Evolutionary conservation across 1,140 invertebrate species (phyloP).

Genomic region (Cydia pomonella): DNA sequence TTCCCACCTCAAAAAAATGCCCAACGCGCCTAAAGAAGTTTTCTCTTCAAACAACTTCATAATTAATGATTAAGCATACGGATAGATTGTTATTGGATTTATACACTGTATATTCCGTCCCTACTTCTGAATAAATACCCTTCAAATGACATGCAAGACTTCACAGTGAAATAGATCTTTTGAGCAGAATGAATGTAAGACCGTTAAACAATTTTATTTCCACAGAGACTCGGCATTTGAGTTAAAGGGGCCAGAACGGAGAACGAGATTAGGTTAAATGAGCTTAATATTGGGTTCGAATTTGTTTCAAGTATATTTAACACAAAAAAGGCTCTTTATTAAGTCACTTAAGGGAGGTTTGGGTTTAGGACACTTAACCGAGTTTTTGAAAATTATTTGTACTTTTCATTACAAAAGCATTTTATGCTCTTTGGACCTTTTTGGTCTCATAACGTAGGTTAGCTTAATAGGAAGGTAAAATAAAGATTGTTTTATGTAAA

Average conservation of each 20-base stretch:
- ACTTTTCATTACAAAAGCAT: too few relatives aligned
- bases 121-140: background rate
- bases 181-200: background rate
- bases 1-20: too few relatives aligned
- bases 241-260: background rate
- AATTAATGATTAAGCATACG: too few relatives aligned
- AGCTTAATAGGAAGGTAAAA: too few relatives aligned
- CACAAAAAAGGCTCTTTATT: background rate
- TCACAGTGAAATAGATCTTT: background rate
- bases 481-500: too few relatives aligned
- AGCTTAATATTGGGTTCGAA: background rate
- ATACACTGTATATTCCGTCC: background rate
- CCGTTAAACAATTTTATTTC: background rate
- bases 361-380: background rate
- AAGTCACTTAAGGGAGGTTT: background rate
- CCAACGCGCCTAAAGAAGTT: too few relatives aligned
- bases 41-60: too few relatives aligned
- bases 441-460: too few relatives aligned
- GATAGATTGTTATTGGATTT: too few relatives aligned
- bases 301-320: background rate
- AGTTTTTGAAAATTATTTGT: too few relatives aligned
- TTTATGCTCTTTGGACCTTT: too few relatives aligned
- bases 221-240: background rate
- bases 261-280: conserved; percentile 4
- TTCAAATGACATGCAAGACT: background rate